Evolutionary conservation across 2,113 vertebrate genomes (phyloP).

Genomic region (Cardinalis cardinalis): DNA sequence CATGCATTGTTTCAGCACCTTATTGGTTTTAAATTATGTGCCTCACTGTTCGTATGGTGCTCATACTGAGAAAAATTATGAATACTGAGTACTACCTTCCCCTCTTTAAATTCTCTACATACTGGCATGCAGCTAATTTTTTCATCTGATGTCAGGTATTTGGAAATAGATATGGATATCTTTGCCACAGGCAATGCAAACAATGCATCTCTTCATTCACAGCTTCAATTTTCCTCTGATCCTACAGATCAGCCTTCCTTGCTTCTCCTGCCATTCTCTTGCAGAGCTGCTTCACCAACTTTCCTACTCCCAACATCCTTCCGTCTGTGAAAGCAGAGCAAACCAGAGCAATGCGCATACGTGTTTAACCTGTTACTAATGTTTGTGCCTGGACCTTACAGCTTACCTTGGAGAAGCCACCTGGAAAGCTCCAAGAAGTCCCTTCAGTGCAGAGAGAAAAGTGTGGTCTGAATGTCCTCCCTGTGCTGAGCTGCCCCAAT

Average conservation of each 20-base stretch:
- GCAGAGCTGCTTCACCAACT: not conserved
- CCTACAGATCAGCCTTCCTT: not conserved
- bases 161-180: not conserved
- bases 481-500: not conserved
- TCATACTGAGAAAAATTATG: not conserved
- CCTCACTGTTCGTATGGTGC: not conserved
- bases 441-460: not conserved
- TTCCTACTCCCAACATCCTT: not conserved
- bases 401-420: not conserved
- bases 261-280: not conserved
- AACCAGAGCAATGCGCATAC: not conserved
- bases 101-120: not conserved
- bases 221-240: not conserved
- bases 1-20: not conserved
- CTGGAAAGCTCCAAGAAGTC: not conserved
- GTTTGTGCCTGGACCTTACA: not conserved
- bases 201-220: not conserved
- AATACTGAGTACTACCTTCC: not conserved
- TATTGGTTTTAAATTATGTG: not conserved
- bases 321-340: not conserved
- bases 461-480: not conserved
- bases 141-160: not conserved
- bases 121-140: not conserved
- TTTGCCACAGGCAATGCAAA: constrained; percentile 1
- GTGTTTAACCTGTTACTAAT: not conserved